A percentile compares a stretch with the other conserved stretches of the same genome.
Evolutionary conservation across 2,888 invertebrate genomes (phyloP).

Genomic region (Microctonus brassicae): DNA sequence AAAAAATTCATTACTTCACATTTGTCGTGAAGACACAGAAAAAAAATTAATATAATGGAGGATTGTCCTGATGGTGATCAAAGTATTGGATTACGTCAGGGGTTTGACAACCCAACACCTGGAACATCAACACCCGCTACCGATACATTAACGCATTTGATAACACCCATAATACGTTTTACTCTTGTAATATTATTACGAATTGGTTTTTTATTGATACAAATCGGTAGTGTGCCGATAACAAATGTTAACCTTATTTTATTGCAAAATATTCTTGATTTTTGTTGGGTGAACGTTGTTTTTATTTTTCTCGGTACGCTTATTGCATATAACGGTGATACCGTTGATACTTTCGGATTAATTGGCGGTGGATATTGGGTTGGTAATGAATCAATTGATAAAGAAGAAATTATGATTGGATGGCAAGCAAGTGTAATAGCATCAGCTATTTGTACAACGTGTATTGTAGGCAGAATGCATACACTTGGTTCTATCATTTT

Average conservation of each 20-base stretch:
- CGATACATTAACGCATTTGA: background rate
- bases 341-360: slow-evolving; percentile 52
- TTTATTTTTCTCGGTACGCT: slow-evolving; percentile 59
- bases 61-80: slow-evolving; percentile 2
- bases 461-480: slow-evolving; percentile 60
- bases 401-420: slow-evolving; percentile 54
- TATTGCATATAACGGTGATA: slow-evolving; percentile 62
- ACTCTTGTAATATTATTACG: slow-evolving; percentile 57
- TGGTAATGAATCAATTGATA: slow-evolving; percentile 48
- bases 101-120: background rate
- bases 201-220: slow-evolving; percentile 61
- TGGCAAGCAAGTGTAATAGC: slow-evolving; percentile 61
- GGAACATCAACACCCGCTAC: background rate
- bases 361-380: slow-evolving; percentile 58
- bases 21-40: slow-evolving; percentile 5
- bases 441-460: slow-evolving; percentile 62
- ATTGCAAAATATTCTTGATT: slow-evolving; percentile 64
- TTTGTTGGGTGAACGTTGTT: slow-evolving; percentile 57
- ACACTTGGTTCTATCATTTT: slow-evolving; percentile 54
- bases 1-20: background rate
- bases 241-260: slow-evolving; percentile 65
- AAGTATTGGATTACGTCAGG: slow-evolving; percentile 8
- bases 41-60: background rate
- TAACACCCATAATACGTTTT: slow-evolving; percentile 39
- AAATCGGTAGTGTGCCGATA: slow-evolving; percentile 64